phyloP scores from a whole-genome alignment of 2,797 vertebrate genomes.

The Syncerus caffer region DNA sequence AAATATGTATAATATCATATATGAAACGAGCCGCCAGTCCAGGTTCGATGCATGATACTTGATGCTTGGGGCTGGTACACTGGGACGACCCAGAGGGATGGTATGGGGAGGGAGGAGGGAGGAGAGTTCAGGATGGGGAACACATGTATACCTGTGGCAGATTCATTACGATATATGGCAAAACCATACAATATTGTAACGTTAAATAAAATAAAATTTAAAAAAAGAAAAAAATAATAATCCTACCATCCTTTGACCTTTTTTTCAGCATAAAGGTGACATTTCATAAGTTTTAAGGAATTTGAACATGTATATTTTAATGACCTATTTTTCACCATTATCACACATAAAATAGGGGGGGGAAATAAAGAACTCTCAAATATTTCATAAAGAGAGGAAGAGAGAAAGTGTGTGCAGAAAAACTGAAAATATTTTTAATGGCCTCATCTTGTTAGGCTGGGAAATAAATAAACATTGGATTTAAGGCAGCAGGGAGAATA shows the following conservation, averaged over 20 bases:
- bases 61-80: too few species aligned
- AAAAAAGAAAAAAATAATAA: neutral
- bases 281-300: neutral
- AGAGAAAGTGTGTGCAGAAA: neutral
- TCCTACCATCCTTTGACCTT: neutral
- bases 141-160: too few species aligned
- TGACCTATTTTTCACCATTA: neutral
- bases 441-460: neutral
- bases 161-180: too few species aligned
- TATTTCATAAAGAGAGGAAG: neutral
- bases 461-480: neutral
- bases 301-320: neutral
- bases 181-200: too few species aligned
- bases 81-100: too few species aligned
- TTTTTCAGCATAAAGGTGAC: neutral
- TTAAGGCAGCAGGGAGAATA: neutral
- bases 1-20: too few species aligned
- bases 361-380: neutral
- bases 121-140: too few species aligned
- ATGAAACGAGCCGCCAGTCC: too few species aligned
- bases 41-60: too few species aligned
- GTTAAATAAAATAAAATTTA: too few species aligned
- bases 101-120: too few species aligned
- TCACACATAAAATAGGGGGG: too few species aligned
- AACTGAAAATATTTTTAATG: neutral